Evolutionary conservation across 2,113 vertebrate species (phyloP).

Genomic region (Motacilla alba): DNA sequence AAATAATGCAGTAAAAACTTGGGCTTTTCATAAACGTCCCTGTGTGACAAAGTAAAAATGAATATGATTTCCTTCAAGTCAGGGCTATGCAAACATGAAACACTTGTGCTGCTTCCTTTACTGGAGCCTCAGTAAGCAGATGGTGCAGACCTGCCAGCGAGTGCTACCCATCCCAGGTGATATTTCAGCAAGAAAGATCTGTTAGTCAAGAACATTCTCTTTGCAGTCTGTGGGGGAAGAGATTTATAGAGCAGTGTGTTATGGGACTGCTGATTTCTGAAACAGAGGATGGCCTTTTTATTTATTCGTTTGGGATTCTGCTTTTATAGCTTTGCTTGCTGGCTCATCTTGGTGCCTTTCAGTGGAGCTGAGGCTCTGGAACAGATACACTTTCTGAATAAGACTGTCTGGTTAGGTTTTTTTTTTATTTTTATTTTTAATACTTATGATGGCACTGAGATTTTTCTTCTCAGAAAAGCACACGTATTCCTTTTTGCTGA

Average conservation of each 20-base stretch:
- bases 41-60: background rate
- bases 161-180: slow-evolving; percentile 52
- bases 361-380: background rate
- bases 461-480: slow-evolving; percentile 8
- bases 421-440: background rate
- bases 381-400: background rate
- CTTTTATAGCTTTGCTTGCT: background rate
- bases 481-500: slow-evolving; percentile 1
- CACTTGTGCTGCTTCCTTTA: background rate
- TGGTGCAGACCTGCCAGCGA: slow-evolving; percentile 49
- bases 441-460: background rate
- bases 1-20: background rate
- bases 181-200: slow-evolving; percentile 65
- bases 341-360: background rate
- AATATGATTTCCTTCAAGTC: background rate
- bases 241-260: slow-evolving; percentile 63
- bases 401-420: background rate
- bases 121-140: slow-evolving; percentile 35
- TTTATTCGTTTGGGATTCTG: slow-evolving; percentile 60
- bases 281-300: slow-evolving; percentile 63
- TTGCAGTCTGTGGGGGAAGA: slow-evolving; percentile 43
- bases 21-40: background rate
- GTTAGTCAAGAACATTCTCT: slow-evolving; percentile 51
- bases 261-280: slow-evolving; percentile 53
- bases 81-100: background rate